Conservation (phyloP, 1,140 invertebrate genomes). For the Brachionus asplanchnoidis region DNA sequence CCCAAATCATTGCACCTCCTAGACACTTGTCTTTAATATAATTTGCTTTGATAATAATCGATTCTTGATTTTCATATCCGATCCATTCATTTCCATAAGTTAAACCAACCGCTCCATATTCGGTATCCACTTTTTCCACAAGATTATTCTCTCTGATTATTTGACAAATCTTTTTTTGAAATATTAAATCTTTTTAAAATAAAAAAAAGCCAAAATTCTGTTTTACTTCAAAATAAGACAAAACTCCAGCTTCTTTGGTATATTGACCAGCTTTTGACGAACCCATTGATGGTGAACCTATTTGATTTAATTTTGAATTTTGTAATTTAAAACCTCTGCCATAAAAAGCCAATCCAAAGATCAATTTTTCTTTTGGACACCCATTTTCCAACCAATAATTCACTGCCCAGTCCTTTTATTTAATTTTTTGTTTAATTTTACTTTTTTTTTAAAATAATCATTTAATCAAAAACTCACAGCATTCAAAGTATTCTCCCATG, state of each 20-base stretch:
- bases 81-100: conserved; percentile 79
- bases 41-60: conserved; percentile 44
- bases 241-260: conserved; percentile 79
- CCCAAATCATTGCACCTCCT: conserved; percentile 40
- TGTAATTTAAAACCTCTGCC: conserved; percentile 72
- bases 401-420: conserved; percentile 38
- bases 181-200: too few relatives aligned
- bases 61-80: conserved; percentile 73
- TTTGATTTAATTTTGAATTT: neutral
- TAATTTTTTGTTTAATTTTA: neutral
- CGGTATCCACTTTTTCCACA: conserved; percentile 59
- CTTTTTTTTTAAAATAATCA: conserved; percentile 43
- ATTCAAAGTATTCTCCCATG: conserved; percentile 2
- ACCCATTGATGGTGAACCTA: neutral
- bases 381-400: conserved; percentile 67
- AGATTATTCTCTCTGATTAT: conserved; percentile 50
- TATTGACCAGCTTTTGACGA: conserved; percentile 56
- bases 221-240: conserved; percentile 76
- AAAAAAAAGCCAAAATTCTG: too few relatives aligned
- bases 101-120: conserved; percentile 70
- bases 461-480: conserved; percentile 42
- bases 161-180: neutral
- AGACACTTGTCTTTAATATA: conserved; percentile 32
- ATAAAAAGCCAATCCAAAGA: conserved; percentile 78
- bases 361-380: conserved; percentile 69